Percentiles rank a stretch among this genome's conserved stretches.
These are phyloP conservation scores for Cheilosia scutellata DNA, from an alignment of 2,888 invertebrate species.

Conservation along the genomic window DNA sequence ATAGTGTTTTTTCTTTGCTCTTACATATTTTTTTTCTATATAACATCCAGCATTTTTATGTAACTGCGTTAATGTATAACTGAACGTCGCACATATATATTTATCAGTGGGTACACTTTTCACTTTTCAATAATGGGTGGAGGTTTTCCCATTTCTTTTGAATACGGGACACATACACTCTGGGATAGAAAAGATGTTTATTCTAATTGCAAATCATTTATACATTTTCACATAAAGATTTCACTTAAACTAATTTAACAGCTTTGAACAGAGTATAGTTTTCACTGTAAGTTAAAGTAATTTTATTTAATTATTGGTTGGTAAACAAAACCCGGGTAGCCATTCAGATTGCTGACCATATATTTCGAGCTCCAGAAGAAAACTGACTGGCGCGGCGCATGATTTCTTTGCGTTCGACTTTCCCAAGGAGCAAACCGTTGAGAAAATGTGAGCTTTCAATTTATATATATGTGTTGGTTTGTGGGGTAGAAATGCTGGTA, in stretches of 20 bases:
- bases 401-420: conserved; percentile 34
- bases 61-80: conserved; percentile 51
- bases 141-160: conserved; percentile 25
- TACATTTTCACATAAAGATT: conserved; percentile 6
- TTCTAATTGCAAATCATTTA: background rate
- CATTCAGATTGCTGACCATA: conserved; percentile 17
- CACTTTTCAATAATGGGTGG: conserved; percentile 45
- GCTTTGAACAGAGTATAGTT: background rate
- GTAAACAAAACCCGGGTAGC: conserved; percentile 51
- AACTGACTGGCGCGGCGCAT: conserved; percentile 65
- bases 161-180: conserved; percentile 10
- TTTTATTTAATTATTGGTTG: conserved; percentile 42
- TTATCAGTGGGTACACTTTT: conserved; percentile 30
- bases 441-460: conserved; percentile 26
- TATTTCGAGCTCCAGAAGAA: conserved; percentile 52
- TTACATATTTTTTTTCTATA: conserved; percentile 25
- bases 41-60: conserved; percentile 61
- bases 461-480: background rate
- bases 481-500: conserved; percentile 5
- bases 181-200: background rate
- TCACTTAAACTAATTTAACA: conserved; percentile 1
- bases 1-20: conserved; percentile 13
- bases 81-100: conserved; percentile 26
- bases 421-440: conserved; percentile 42
- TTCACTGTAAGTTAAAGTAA: background rate